Percentiles rank a stretch among this genome's conserved stretches.
Evolutionary conservation across 2,797 vertebrate species (phyloP).

Genomic region (Sebastes goodei): DNA sequence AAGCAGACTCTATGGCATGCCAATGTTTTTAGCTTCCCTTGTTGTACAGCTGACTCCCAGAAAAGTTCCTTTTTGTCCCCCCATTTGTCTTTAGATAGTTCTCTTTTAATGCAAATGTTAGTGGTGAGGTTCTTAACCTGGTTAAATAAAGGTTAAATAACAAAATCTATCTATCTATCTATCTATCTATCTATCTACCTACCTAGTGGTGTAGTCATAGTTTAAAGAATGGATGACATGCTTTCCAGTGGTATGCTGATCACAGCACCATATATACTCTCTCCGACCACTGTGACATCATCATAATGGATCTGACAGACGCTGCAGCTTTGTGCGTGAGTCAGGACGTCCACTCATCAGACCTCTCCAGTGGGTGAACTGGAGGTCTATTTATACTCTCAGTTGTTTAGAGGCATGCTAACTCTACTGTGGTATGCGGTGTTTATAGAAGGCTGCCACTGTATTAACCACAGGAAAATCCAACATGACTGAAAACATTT

Average conservation of each 20-base stretch:
- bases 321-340: background rate
- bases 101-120: no score
- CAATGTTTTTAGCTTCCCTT: no score
- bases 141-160: no score
- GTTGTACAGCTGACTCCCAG: no score
- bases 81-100: no score
- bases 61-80: no score
- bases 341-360: background rate
- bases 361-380: background rate
- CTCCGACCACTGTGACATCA: background rate
- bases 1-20: no score
- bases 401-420: background rate
- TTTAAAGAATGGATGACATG: background rate
- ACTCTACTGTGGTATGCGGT: background rate
- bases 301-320: background rate
- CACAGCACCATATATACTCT: background rate
- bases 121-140: no score
- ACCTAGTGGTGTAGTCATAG: background rate
- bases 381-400: conserved; percentile 17
- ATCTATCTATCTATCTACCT: background rate
- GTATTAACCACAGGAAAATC: background rate
- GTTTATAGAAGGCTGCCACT: background rate
- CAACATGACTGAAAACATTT: background rate
- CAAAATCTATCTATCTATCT: background rate
- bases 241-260: background rate